Evolutionary conservation across 2,888 invertebrate genomes (phyloP).

Genomic region (Archips xylosteana): DNA sequence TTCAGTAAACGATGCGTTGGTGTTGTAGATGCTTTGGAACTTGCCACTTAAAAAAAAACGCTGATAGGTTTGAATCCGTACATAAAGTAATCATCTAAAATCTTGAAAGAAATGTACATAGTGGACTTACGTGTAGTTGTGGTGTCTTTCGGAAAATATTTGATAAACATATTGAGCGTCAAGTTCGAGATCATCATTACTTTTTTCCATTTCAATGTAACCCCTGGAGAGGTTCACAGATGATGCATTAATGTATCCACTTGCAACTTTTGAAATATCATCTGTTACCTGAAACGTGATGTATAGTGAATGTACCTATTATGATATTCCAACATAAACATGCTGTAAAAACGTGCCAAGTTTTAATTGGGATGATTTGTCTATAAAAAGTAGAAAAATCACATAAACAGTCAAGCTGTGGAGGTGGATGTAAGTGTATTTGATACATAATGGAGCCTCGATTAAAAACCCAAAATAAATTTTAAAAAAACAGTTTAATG

Average conservation of each 20-base stretch:
- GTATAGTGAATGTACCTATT: no score
- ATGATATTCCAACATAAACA: no score
- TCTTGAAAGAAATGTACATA: neutral
- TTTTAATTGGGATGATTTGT: no score
- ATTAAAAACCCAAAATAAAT: no score
- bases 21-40: conserved; percentile 58
- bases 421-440: no score
- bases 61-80: neutral
- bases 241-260: conserved; percentile 50
- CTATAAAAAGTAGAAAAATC: no score
- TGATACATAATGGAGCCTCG: no score
- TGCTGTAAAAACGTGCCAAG: no score
- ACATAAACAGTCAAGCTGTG: no score
- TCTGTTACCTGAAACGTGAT: conserved; percentile 52
- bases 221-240: conserved; percentile 35
- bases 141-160: conserved; percentile 54
- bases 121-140: conserved; percentile 55
- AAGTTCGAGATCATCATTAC: conserved; percentile 10
- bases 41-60: conserved; percentile 53
- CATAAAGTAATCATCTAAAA: neutral
- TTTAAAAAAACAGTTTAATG: no score
- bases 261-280: conserved; percentile 53
- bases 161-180: conserved; percentile 55
- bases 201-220: conserved; percentile 46
- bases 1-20: conserved; percentile 54